Conservation (phyloP, 2,888 invertebrate genomes). For the Chloroclystis v-ata region DNA sequence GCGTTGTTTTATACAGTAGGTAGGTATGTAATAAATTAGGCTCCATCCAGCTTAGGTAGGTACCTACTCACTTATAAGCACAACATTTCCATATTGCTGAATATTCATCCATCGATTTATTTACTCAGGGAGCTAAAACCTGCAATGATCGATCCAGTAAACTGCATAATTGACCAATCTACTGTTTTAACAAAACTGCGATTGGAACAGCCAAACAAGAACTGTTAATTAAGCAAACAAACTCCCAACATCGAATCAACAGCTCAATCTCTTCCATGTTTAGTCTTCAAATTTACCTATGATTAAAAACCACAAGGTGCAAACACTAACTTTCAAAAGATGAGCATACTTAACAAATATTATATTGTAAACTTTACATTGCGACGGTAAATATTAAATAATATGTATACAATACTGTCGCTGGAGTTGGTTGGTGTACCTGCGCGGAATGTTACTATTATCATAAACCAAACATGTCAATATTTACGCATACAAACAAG, state of each 20-base stretch:
- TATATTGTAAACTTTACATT: slow-evolving; percentile 75
- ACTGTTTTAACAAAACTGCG: slow-evolving; percentile 25
- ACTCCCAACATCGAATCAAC: slow-evolving; percentile 37
- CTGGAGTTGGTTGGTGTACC: slow-evolving; percentile 58
- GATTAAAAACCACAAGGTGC: slow-evolving; percentile 69
- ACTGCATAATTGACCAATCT: slow-evolving; percentile 23
- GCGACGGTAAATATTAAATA: slow-evolving; percentile 74
- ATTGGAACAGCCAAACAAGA: slow-evolving; percentile 27
- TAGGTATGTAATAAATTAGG: too few species aligned
- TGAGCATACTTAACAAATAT: slow-evolving; percentile 75
- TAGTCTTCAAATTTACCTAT: slow-evolving; percentile 68
- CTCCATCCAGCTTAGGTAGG: too few species aligned
- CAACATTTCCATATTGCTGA: too few species aligned
- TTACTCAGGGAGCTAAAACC: slow-evolving; percentile 2
- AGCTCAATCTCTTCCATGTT: slow-evolving; percentile 47
- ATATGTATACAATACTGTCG: slow-evolving; percentile 74
- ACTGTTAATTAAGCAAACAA: slow-evolving; percentile 32
- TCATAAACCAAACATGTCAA: slow-evolving; percentile 79
- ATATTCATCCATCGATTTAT: too few species aligned
- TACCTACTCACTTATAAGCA: too few species aligned
- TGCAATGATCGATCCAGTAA: slow-evolving; percentile 8
- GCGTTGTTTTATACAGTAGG: neutral
- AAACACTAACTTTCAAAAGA: slow-evolving; percentile 72
- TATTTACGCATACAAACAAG: slow-evolving; percentile 77
- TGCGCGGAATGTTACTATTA: slow-evolving; percentile 75